These are phyloP conservation scores for Cervus canadensis DNA, from an alignment of 2,113 vertebrate genomes.

Conservation along the genomic window DNA sequence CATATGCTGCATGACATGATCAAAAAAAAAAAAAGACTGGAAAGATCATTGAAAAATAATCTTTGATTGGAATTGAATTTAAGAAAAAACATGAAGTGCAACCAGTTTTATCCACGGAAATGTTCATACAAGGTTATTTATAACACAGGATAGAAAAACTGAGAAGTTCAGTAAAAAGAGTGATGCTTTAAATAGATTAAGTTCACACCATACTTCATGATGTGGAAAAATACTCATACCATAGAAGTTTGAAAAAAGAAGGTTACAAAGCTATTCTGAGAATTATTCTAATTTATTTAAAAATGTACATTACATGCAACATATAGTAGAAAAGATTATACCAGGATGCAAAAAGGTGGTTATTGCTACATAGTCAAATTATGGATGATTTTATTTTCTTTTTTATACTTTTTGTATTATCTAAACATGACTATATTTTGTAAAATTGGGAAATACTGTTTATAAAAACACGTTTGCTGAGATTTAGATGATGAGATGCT, in stretches of 20 bases:
- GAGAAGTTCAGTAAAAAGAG: not conserved
- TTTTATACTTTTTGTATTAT: not conserved
- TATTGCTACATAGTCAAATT: not conserved
- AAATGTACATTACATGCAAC: not conserved
- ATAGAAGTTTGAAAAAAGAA: not conserved
- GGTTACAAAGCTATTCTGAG: not conserved
- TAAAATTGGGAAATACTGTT: not conserved
- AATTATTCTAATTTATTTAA: not conserved
- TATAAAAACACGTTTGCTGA: not conserved
- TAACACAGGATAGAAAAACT: not conserved
- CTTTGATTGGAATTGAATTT: conserved; percentile 15
- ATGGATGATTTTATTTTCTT: not conserved
- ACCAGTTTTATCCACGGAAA: not conserved
- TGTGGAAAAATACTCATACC: not conserved
- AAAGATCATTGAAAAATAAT: not conserved
- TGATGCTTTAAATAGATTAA: not conserved
- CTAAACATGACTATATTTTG: not conserved
- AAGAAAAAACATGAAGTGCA: not conserved
- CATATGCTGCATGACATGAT: not conserved
- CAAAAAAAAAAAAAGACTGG: not conserved
- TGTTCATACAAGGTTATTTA: not conserved
- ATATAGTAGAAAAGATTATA: not conserved
- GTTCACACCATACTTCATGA: not conserved
- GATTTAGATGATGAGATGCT: conserved; percentile 6
- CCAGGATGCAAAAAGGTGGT: not conserved